phyloP scores from a whole-genome alignment of 2,113 vertebrate genomes.

The Cyprinodon variegatus region DNA sequence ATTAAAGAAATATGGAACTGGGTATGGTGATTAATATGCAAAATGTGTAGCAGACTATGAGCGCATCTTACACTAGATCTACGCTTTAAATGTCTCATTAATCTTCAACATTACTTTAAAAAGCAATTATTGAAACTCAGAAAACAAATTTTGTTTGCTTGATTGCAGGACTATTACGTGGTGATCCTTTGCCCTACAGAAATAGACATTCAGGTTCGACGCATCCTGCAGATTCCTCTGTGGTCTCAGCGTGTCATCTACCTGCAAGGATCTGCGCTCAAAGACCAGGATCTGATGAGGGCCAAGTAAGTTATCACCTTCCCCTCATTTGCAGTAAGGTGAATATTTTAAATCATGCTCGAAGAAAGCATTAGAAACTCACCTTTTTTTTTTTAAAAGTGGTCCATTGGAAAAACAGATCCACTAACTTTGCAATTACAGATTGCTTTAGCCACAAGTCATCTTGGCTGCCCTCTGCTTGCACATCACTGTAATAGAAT shows the following conservation, averaged over 20 bases:
- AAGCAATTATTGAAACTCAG: neutral
- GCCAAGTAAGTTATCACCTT: slow-evolving; percentile 87
- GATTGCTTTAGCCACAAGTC: slow-evolving; percentile 7
- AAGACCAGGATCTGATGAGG: slow-evolving; percentile 98
- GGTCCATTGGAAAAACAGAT: neutral
- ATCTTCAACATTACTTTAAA: neutral
- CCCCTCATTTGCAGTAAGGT: neutral
- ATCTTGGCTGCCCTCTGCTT: slow-evolving; percentile 31
- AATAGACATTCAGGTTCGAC: slow-evolving; percentile 94
- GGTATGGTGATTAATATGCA: too few relatives aligned
- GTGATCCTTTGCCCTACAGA: slow-evolving; percentile 97
- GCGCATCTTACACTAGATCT: too few relatives aligned
- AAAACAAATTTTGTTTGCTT: neutral
- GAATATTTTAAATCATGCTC: neutral
- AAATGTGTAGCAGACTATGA: too few relatives aligned
- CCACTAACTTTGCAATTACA: neutral
- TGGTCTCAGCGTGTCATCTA: slow-evolving; percentile 99
- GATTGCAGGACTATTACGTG: slow-evolving; percentile 93
- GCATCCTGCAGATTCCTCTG: slow-evolving; percentile 95
- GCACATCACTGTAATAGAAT: slow-evolving; percentile 37
- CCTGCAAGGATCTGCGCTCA: slow-evolving; percentile 95
- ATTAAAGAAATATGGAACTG: too few relatives aligned
- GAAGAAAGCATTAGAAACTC: neutral
- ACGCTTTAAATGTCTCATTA: neutral
- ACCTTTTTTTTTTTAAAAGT: slow-evolving; percentile 5